A percentile compares a stretch with the other conserved stretches of the same genome.
phyloP scores from a whole-genome alignment of 2,888 invertebrate genomes.

The Hofmannophila pseudospretella region DNA sequence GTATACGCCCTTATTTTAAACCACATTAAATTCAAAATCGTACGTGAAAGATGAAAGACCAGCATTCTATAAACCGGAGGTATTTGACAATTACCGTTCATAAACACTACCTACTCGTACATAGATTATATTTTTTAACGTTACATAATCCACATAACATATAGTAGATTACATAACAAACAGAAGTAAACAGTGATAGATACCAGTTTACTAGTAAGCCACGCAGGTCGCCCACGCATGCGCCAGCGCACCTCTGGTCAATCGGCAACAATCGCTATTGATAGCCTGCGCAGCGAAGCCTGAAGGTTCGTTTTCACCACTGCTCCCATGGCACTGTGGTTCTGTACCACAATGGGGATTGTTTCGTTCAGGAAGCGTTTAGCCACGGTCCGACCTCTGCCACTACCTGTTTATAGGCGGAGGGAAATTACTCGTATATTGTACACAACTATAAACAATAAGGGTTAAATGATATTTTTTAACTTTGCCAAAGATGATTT shows the following conservation, averaged over 20 bases:
- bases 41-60: no score
- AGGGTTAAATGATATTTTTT: no score
- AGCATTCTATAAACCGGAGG: no score
- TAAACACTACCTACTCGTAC: no score
- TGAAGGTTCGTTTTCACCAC: slow-evolving; percentile 71
- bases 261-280: slow-evolving; percentile 65
- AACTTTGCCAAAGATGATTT: no score
- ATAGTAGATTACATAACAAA: neutral
- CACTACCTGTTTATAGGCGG: slow-evolving; percentile 29
- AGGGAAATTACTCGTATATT: neutral
- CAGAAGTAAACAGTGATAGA: neutral
- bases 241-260: slow-evolving; percentile 28
- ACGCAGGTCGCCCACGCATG: slow-evolving; percentile 21
- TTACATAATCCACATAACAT: neutral
- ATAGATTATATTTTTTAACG: no score
- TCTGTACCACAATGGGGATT: slow-evolving; percentile 59
- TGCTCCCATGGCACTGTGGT: slow-evolving; percentile 26
- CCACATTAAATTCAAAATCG: slow-evolving; percentile 95
- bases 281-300: slow-evolving; percentile 58
- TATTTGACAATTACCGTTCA: no score
- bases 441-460: no score
- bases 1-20: no score
- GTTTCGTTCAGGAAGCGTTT: slow-evolving; percentile 68
- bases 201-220: neutral
- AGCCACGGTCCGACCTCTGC: slow-evolving; percentile 44